A percentile compares a stretch with the other conserved stretches of the same genome.
Evolutionary conservation across 2,888 invertebrate genomes (phyloP).

Genomic region (Agapostemon virescens): DNA sequence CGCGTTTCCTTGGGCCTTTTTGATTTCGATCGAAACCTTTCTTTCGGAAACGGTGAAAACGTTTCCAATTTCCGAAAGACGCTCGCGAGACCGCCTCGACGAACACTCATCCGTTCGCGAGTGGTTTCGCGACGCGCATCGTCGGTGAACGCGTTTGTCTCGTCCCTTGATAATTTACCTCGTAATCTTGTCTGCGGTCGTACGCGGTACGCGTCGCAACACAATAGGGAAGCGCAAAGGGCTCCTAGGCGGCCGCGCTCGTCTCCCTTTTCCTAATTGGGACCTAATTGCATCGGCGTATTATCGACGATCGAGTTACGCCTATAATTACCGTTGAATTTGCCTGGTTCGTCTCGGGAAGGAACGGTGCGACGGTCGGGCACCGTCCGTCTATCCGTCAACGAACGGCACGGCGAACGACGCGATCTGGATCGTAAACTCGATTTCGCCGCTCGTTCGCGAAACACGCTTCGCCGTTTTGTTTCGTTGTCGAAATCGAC

Average conservation of each 20-base stretch:
- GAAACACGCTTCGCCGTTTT: background rate
- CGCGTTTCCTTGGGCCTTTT: no score
- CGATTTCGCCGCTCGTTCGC: background rate
- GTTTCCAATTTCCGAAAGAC: no score
- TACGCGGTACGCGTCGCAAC: constrained; percentile 19
- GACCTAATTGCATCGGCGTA: constrained; percentile 44
- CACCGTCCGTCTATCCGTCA: constrained; percentile 1
- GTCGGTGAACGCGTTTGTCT: constrained; percentile 15
- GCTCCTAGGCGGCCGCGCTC: background rate
- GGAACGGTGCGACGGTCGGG: background rate
- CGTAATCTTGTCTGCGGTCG: constrained; percentile 35
- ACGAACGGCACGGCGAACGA: background rate
- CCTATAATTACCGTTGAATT: constrained; percentile 39
- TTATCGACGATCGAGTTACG: constrained; percentile 50
- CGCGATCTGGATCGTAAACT: background rate
- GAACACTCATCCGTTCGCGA: no score
- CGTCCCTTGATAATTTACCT: constrained; percentile 39
- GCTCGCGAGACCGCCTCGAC: no score
- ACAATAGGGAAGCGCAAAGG: constrained; percentile 19
- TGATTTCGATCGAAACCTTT: no score
- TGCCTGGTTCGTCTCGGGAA: constrained; percentile 1
- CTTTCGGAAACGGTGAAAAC: no score
- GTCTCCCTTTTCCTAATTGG: constrained; percentile 46
- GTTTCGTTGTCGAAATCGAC: no score
- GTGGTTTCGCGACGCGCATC: background rate